Conservation (phyloP, 2,113 vertebrate species). For the Hypanus sabinus region DNA sequence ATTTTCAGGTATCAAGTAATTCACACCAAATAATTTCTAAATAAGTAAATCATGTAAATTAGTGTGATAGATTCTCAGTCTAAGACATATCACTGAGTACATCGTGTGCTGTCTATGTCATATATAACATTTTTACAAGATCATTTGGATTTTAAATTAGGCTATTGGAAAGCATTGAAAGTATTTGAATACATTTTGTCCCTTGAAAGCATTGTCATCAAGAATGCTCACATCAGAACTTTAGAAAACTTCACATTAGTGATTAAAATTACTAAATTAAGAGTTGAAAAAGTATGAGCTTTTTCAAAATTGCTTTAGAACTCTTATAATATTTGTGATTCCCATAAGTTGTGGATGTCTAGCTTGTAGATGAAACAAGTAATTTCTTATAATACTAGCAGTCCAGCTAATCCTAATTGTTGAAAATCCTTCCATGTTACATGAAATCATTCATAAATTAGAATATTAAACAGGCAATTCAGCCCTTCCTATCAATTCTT, state of each 20-base stretch:
- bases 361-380: neutral
- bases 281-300: no score
- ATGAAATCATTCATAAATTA: neutral
- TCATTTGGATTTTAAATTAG: no score
- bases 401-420: no score
- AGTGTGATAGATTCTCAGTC: no score
- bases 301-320: neutral
- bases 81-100: no score
- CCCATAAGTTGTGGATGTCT: neutral
- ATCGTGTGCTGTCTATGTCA: no score
- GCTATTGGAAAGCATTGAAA: neutral
- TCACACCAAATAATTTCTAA: neutral
- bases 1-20: neutral
- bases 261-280: neutral
- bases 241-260: neutral
- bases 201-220: neutral
- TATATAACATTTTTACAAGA: no score
- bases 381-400: neutral
- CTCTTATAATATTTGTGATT: neutral
- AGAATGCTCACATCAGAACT: neutral
- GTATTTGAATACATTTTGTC: neutral
- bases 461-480: neutral
- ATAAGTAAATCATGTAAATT: no score
- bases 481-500: no score
- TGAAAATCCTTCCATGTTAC: no score